phyloP scores from a whole-genome alignment of 1,140 invertebrate species.

The Ceratina australensis region DNA sequence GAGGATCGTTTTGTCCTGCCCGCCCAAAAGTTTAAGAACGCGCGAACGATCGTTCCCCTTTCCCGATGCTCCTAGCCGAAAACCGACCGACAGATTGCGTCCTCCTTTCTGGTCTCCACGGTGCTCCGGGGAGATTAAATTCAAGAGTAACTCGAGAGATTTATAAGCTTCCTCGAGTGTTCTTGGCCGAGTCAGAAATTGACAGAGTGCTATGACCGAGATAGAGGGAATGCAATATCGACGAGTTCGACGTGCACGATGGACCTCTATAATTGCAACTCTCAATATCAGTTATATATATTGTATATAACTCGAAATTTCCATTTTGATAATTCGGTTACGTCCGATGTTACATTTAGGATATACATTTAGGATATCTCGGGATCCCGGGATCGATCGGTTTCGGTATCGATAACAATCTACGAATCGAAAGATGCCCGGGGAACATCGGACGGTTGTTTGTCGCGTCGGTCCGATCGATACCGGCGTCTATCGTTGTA shows the following conservation, averaged over 20 bases:
- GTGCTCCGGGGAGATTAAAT: not conserved
- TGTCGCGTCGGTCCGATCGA: constrained; percentile 28
- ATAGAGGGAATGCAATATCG: not conserved
- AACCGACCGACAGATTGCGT: constrained; percentile 28
- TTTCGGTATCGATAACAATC: constrained; percentile 33
- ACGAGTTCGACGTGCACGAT: too few relatives aligned
- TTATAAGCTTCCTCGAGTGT: constrained; percentile 8
- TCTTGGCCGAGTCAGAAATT: not conserved
- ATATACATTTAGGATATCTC: too few relatives aligned
- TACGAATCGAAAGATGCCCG: not conserved
- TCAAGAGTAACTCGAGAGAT: constrained; percentile 16
- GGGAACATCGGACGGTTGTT: constrained; percentile 16
- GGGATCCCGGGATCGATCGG: not conserved
- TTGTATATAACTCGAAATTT: too few relatives aligned
- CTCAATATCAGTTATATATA: too few relatives aligned
- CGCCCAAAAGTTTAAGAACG: constrained; percentile 62
- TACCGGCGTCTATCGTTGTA: constrained; percentile 41
- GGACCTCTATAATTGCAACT: too few relatives aligned
- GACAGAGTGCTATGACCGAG: not conserved
- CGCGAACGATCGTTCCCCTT: constrained; percentile 43
- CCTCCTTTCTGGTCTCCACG: not conserved
- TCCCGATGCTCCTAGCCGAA: constrained; percentile 39
- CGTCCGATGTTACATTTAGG: not conserved
- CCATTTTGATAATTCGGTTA: too few relatives aligned
- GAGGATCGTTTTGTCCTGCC: constrained; percentile 45